A percentile compares a stretch with the other conserved stretches of the same genome.
phyloP scores from a whole-genome alignment of 2,113 vertebrate species.

The pig (Sus scrofa) region T2T-Sscrofa CM000812.6:281129501-281130000 shows the following conservation, averaged over 20 bases:
- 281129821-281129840: background rate
- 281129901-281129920: background rate
- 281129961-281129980: background rate
- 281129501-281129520: conserved; percentile 17
- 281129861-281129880: background rate
- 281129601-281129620: conserved; percentile 41
- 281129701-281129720: background rate
- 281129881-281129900: background rate
- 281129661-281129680: background rate
- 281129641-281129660: background rate
- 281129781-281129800: conserved; percentile 18
- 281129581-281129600: conserved; percentile 44
- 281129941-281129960: no score
- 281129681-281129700: background rate
- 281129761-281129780: background rate
- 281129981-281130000: background rate
- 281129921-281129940: background rate
- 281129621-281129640: conserved; percentile 56
- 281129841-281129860: background rate
- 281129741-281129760: conserved; percentile 60
- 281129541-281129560: conserved; percentile 42
- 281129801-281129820: background rate
- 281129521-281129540: conserved; percentile 31
- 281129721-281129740: background rate
- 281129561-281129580: conserved; percentile 29